These are phyloP conservation scores for Agrotis exclamationis DNA, from an alignment of 2,888 invertebrate genomes.

Conservation along the genomic window DNA sequence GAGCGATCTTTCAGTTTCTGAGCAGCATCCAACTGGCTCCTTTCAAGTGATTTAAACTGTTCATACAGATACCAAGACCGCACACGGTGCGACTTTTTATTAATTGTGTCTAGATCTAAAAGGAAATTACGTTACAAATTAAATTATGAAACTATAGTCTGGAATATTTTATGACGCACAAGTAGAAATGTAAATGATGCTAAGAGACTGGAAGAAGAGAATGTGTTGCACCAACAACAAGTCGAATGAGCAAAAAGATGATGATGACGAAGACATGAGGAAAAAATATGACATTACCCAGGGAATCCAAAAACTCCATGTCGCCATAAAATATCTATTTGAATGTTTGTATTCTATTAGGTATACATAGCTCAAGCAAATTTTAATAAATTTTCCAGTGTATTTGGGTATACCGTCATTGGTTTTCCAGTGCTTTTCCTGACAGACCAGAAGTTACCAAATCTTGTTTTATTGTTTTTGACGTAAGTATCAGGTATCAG, in stretches of 20 bases:
- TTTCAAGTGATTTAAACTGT: slow-evolving; percentile 85
- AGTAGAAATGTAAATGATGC: no score
- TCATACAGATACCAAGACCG: slow-evolving; percentile 88
- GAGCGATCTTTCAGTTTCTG: slow-evolving; percentile 79
- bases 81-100: slow-evolving; percentile 81
- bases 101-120: slow-evolving; percentile 78
- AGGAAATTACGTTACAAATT: slow-evolving; percentile 41
- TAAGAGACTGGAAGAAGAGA: no score
- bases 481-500: slow-evolving; percentile 16
- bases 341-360: slow-evolving; percentile 45
- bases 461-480: slow-evolving; percentile 47
- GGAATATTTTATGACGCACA: background rate
- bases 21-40: slow-evolving; percentile 81
- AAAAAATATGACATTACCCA: slow-evolving; percentile 70
- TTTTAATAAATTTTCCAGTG: slow-evolving; percentile 62
- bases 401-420: slow-evolving; percentile 49
- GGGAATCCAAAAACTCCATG: slow-evolving; percentile 84
- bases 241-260: no score
- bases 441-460: slow-evolving; percentile 55
- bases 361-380: slow-evolving; percentile 70
- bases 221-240: no score
- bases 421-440: slow-evolving; percentile 52
- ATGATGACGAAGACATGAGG: background rate
- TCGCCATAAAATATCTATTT: slow-evolving; percentile 54
- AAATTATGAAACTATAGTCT: slow-evolving; percentile 1